These are phyloP conservation scores for Percopsis transmontana DNA, from an alignment of 2,113 vertebrate genomes.

Conservation along the genomic window DNA sequence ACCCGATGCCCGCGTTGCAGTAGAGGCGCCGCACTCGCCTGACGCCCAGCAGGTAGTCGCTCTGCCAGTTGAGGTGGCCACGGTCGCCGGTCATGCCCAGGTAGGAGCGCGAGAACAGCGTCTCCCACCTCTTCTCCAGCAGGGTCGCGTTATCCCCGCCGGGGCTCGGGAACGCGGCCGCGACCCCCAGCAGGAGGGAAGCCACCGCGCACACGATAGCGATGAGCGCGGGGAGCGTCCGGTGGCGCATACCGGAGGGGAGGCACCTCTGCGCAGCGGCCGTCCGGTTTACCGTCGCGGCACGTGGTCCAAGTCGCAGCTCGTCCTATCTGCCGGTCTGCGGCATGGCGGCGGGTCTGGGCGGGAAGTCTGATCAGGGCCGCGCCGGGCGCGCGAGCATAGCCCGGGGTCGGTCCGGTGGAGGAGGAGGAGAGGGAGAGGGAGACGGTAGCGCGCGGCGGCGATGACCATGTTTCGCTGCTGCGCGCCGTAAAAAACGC, in stretches of 20 bases:
- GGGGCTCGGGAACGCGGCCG: conserved; percentile 79
- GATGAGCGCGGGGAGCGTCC: conserved; percentile 82
- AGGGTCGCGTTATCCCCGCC: conserved; percentile 86
- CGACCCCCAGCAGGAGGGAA: conserved; percentile 81
- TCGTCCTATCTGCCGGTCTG: conserved; percentile 92
- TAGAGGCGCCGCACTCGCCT: conserved; percentile 94
- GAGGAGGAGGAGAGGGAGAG: conserved; percentile 62
- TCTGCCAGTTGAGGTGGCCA: conserved; percentile 90
- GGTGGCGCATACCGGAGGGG: conserved; percentile 89
- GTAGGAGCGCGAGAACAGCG: conserved; percentile 87
- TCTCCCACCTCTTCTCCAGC: conserved; percentile 87
- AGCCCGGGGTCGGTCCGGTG: conserved; percentile 79
- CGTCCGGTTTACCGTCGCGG: conserved; percentile 90
- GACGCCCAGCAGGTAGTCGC: conserved; percentile 95
- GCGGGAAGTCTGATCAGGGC: conserved; percentile 90
- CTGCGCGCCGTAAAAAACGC: conserved; percentile 66
- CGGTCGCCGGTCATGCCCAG: conserved; percentile 85
- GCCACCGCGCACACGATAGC: conserved; percentile 82
- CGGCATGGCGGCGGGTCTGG: conserved; percentile 89
- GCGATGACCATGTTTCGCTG: conserved; percentile 88
- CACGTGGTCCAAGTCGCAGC: conserved; percentile 95
- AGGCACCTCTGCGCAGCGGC: conserved; percentile 87
- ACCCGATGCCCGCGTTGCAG: conserved; percentile 99
- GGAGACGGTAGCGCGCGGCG: conserved; percentile 64
- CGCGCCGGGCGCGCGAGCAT: conserved; percentile 85